Percentiles rank a stretch among this genome's conserved stretches.
phyloP scores from a whole-genome alignment of 64 coral and sea anemone species.

The Porites australiensis region DNA sequence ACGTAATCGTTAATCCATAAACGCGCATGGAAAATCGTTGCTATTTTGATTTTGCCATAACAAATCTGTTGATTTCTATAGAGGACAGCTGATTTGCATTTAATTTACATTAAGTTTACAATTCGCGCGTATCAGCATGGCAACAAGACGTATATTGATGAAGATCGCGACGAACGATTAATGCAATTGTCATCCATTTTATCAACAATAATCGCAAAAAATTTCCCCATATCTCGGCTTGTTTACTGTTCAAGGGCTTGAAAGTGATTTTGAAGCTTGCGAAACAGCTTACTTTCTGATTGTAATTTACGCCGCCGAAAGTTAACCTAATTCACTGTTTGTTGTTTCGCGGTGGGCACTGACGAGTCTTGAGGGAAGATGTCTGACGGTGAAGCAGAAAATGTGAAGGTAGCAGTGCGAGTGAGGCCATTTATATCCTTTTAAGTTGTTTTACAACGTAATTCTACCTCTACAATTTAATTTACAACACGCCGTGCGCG shows the following conservation, averaged over 20 bases:
- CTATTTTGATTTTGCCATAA: slow-evolving; percentile 56
- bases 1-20: slow-evolving; percentile 15
- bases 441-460: not conserved
- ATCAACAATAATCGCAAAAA: not conserved
- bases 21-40: slow-evolving; percentile 6
- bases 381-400: slow-evolving; percentile 75
- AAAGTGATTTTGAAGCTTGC: not conserved
- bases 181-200: not conserved
- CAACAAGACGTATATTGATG: not conserved
- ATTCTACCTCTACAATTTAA: not conserved
- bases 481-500: too few relatives aligned
- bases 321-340: not conserved
- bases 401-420: slow-evolving; percentile 88
- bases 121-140: slow-evolving; percentile 1
- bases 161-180: not conserved
- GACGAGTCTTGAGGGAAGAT: slow-evolving; percentile 5
- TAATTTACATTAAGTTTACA: slow-evolving; percentile 45
- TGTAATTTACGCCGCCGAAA: not conserved
- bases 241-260: not conserved
- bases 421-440: slow-evolving; percentile 98
- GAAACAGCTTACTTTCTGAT: too few relatives aligned
- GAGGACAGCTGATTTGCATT: not conserved
- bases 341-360: not conserved
- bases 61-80: not conserved
- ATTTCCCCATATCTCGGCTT: not conserved